Base-by-base conservation (phyloP, 1,140 invertebrate species). In the Aphis gossypii region DNA sequence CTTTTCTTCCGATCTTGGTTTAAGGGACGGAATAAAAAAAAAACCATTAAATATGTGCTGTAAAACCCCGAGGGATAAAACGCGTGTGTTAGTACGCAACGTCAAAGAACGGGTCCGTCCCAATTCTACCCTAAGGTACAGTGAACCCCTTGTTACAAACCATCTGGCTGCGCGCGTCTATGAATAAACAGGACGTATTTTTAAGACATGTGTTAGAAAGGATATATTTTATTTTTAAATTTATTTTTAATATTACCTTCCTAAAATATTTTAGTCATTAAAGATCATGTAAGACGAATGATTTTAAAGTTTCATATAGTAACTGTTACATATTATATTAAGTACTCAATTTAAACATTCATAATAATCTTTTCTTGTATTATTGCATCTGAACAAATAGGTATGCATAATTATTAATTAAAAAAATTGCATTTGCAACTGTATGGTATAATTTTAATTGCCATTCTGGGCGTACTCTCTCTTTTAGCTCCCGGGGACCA, bases 181-280 rank as follows among this genome's bases (percentile, higher is more conserved):
- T 82, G 48, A 93, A 93, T 93, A 93, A 92, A 93, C 92, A 92
- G 48, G 35, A 93, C 11, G 92, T 46, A 54, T 93, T 93, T 93
- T 84, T 38, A 54, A 54, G 48, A 93, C 82, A 93, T 41, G 38
- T 93, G 92, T 68, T 68, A 41, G 21, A 38, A 41, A 68, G 56
- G 14, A 56, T 89, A 25, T 54, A 56, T 38, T 89, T 89, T 68
- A 56, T 90, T 90, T 90, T 90, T 56, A 56, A 46, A 90, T n/a
- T 2, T 41, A 54, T 56, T 89, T 38, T 30, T 51, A 87, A 48
- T 88, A 51, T 76, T 88, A 88, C 46, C 30, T 88, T 88, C 46
- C 3, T 35, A 9, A 46, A 86, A 35, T 89, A 54, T 51, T 89
- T 89, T 25, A 1, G 86, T 88, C n/a, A 0, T 35, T 51, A 86